phyloP scores from a whole-genome alignment of 2,797 vertebrate species.

The Ambastaia sidthimunki region DNA sequence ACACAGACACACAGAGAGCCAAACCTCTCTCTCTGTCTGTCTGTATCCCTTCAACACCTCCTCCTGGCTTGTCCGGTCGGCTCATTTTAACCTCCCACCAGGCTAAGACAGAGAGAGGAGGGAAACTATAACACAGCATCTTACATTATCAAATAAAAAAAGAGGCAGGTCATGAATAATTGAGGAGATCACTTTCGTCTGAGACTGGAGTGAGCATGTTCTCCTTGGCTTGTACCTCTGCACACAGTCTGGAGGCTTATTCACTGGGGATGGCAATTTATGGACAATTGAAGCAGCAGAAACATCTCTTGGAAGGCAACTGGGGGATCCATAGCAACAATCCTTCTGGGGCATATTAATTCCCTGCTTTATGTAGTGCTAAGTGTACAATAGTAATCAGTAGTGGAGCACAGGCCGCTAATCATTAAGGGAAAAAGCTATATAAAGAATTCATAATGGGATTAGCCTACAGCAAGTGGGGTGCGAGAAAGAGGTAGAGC shows the following conservation, averaged over 20 bases:
- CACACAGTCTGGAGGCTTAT: constrained; percentile 92
- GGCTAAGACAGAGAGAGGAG: constrained; percentile 59
- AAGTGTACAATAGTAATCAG: constrained; percentile 99
- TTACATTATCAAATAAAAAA: constrained; percentile 67
- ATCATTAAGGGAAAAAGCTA: constrained; percentile 99
- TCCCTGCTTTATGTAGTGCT: constrained; percentile 99
- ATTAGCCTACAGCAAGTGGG: constrained; percentile 98
- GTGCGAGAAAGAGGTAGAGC: constrained; percentile 73
- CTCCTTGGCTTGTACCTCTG: constrained; percentile 88
- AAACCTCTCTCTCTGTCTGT: constrained; percentile 2
- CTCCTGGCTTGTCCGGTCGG: neutral
- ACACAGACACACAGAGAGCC: constrained; percentile 22
- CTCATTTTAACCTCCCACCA: constrained; percentile 46
- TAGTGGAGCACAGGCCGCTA: constrained; percentile 98
- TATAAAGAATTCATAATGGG: constrained; percentile 99
- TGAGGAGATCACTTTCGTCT: constrained; percentile 89
- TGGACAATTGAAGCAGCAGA: constrained; percentile 99
- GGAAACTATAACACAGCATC: constrained; percentile 69
- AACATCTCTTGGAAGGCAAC: constrained; percentile 96
- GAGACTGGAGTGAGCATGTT: constrained; percentile 79
- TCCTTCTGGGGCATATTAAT: constrained; percentile 99
- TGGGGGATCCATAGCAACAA: constrained; percentile 99
- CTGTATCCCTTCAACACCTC: constrained; percentile 5
- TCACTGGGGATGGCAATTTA: constrained; percentile 99
- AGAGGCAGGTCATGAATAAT: constrained; percentile 90